phyloP scores from a whole-genome alignment of 2,888 invertebrate genomes.

The Amiota mariae region DNA sequence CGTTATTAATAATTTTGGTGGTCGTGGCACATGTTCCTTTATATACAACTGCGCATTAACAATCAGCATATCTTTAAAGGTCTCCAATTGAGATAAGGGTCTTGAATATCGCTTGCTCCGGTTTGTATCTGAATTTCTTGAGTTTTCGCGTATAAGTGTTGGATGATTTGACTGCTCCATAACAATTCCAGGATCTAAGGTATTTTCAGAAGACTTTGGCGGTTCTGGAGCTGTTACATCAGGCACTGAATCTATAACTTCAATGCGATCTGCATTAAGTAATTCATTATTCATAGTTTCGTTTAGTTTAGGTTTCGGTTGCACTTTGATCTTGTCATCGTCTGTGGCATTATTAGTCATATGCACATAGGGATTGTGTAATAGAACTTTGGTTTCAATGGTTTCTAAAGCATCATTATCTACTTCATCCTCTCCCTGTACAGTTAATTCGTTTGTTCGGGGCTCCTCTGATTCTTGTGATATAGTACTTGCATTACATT shows the following conservation, averaged over 20 bases:
- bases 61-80: slow-evolving; percentile 73
- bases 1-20: slow-evolving; percentile 73
- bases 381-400: slow-evolving; percentile 52
- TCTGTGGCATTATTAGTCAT: slow-evolving; percentile 60
- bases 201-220: slow-evolving; percentile 66
- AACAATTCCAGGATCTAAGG: slow-evolving; percentile 18
- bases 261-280: slow-evolving; percentile 53
- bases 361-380: slow-evolving; percentile 42
- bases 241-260: slow-evolving; percentile 69
- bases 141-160: slow-evolving; percentile 54
- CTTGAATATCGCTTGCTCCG: slow-evolving; percentile 51
- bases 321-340: slow-evolving; percentile 65
- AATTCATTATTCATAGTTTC: slow-evolving; percentile 42
- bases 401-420: slow-evolving; percentile 54
- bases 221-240: slow-evolving; percentile 75
- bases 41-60: slow-evolving; percentile 77
- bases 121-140: slow-evolving; percentile 39
- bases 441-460: slow-evolving; percentile 49
- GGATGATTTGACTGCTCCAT: slow-evolving; percentile 29
- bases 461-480: background rate
- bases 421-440: slow-evolving; percentile 58
- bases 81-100: slow-evolving; percentile 66
- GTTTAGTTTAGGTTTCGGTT: slow-evolving; percentile 44
- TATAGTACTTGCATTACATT: slow-evolving; percentile 33
- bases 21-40: slow-evolving; percentile 75